A percentile compares a stretch with the other conserved stretches of the same genome.
Conservation (phyloP, 2,888 invertebrate species). For the Epistrophe eligans region DNA sequence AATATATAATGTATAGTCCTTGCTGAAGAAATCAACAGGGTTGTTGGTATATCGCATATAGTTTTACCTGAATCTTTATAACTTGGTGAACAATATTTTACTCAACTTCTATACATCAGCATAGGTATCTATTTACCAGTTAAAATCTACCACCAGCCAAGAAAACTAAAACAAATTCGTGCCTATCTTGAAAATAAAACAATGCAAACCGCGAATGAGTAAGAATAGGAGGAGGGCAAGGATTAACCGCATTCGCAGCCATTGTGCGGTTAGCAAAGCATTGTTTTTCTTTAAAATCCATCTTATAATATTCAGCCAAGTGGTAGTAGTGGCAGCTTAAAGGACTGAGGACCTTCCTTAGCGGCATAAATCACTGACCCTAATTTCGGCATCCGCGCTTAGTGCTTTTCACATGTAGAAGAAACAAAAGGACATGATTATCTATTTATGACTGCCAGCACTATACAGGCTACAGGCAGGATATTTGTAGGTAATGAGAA, state of each 20-base stretch:
- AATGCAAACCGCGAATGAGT: conserved; percentile 53
- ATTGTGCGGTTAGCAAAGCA: conserved; percentile 71
- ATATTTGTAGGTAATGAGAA: neutral
- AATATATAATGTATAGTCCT: neutral
- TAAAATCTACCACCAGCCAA: conserved; percentile 19
- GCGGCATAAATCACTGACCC: conserved; percentile 72
- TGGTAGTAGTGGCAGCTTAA: conserved; percentile 60
- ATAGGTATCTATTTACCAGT: neutral
- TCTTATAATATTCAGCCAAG: conserved; percentile 64
- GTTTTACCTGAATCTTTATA: conserved; percentile 7
- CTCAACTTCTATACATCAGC: neutral
- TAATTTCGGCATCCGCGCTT: conserved; percentile 66
- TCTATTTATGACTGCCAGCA: conserved; percentile 61
- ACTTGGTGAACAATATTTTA: conserved; percentile 28
- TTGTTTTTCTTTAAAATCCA: conserved; percentile 70
- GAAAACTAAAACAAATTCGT: conserved; percentile 43
- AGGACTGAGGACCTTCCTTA: conserved; percentile 43
- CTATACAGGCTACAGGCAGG: neutral
- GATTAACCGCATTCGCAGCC: conserved; percentile 72
- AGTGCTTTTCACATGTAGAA: conserved; percentile 55
- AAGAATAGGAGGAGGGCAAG: conserved; percentile 48
- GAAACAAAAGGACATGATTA: conserved; percentile 72
- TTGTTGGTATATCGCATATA: neutral
- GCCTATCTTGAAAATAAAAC: conserved; percentile 7
- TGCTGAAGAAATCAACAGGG: neutral